Conservation (phyloP, 2,113 vertebrate species). For the Plestiodon gilberti region DNA sequence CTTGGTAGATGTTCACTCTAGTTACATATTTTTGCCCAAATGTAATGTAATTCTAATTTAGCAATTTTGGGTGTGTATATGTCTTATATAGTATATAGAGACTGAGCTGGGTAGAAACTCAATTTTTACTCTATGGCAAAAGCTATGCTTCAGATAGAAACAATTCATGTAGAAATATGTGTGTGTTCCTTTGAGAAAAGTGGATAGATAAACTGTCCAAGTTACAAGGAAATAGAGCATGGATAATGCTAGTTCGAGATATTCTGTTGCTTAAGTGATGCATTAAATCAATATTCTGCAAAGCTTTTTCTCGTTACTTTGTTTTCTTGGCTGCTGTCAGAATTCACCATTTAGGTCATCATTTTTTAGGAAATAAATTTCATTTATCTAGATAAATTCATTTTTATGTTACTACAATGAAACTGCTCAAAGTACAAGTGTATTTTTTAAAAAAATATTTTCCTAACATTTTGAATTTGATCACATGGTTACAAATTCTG, state of each 20-base stretch:
- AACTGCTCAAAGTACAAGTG: slow-evolving; percentile 25
- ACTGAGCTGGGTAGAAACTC: slow-evolving; percentile 36
- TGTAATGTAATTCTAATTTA: slow-evolving; percentile 42
- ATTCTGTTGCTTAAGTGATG: slow-evolving; percentile 86
- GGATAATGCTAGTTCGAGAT: slow-evolving; percentile 86
- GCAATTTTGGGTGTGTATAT: slow-evolving; percentile 17
- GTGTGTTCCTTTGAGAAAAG: slow-evolving; percentile 77
- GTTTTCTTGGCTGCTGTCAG: slow-evolving; percentile 89
- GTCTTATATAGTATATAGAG: slow-evolving; percentile 51
- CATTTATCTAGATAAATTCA: slow-evolving; percentile 62
- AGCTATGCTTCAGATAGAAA: slow-evolving; percentile 60
- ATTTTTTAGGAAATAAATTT: slow-evolving; percentile 79
- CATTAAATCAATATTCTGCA: slow-evolving; percentile 95
- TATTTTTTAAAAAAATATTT: slow-evolving; percentile 7
- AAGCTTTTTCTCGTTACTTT: slow-evolving; percentile 90
- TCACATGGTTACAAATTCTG: neutral
- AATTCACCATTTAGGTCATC: slow-evolving; percentile 83
- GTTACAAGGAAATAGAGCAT: slow-evolving; percentile 91
- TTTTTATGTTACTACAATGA: slow-evolving; percentile 32
- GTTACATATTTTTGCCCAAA: slow-evolving; percentile 35
- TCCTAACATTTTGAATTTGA: slow-evolving; percentile 10
- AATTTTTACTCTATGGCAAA: slow-evolving; percentile 55
- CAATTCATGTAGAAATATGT: slow-evolving; percentile 75
- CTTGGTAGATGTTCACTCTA: neutral
- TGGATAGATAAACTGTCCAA: slow-evolving; percentile 83